Percentiles rank a stretch among this genome's conserved stretches.
Conservation (phyloP, 2,888 invertebrate species). For the Busseola fusca region DNA sequence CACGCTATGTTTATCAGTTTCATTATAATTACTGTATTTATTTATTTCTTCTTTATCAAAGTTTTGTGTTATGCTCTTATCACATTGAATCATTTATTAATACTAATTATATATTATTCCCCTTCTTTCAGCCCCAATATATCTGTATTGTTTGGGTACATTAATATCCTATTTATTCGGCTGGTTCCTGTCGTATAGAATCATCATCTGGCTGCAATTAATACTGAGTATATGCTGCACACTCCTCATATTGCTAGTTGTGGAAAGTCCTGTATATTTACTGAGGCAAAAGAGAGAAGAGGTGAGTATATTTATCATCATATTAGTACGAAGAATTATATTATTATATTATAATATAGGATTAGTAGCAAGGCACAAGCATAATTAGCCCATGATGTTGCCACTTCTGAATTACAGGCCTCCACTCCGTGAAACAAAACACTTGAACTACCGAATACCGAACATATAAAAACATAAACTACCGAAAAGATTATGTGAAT, state of each 20-base stretch:
- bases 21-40: background rate
- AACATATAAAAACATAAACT: too few relatives aligned
- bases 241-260: conserved; percentile 70
- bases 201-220: conserved; percentile 77
- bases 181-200: conserved; percentile 75
- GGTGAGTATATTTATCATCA: conserved; percentile 62
- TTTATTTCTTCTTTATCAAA: background rate
- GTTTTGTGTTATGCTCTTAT: background rate
- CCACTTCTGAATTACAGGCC: too few relatives aligned
- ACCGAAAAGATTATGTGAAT: background rate
- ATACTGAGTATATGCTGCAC: conserved; percentile 66
- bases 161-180: conserved; percentile 78
- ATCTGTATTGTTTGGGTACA: conserved; percentile 72
- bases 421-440: too few relatives aligned
- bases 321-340: background rate
- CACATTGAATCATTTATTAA: background rate
- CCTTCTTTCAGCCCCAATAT: conserved; percentile 60
- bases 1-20: background rate
- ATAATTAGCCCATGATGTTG: background rate
- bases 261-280: conserved; percentile 80
- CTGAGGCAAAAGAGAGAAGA: conserved; percentile 79
- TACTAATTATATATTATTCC: background rate
- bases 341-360: background rate
- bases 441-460: too few relatives aligned
- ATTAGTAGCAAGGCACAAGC: background rate